Base-by-base conservation (phyloP, 2,888 invertebrate species). In the Dasysyrphus tricinctus region DNA sequence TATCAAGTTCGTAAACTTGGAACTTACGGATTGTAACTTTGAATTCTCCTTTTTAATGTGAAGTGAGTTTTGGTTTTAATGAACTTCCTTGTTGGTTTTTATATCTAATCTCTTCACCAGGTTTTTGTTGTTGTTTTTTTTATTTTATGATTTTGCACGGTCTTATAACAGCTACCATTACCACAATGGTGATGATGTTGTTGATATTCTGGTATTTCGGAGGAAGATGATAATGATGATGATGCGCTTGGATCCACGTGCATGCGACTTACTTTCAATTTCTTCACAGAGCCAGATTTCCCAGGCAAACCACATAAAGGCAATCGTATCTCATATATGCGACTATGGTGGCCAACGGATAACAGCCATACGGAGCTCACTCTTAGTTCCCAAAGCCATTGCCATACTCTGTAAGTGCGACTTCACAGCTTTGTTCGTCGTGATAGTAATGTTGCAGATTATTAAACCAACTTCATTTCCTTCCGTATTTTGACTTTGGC, bases 211-310 rank as follows among this genome's bases (percentile, higher is more conserved):
- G 54, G 39, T 37, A 39, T 39, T 61, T 9, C 32, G 34, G 49
- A 80, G 44, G 65, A 67, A 57, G 77, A 77, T 42, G 76, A 73
- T 80, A 54, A 67, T 56, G 67, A 3, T 54, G 47, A 1, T 47
- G 51, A 69, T 51, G 37, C 39, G 69, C 51, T 69, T 69, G 39
- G 63, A 51, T 29, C 61, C 57, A 67, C 76, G 42, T 72, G 74
- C 76, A 61, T 39, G 77, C 76, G 84, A 73, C 74, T 84, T 80
- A 80, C 84, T 80, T 85, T 85, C 76, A 63, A 77, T 85, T 85
- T 74, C 65, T 37, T 32, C 4, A n/a, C n/a, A 12, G 56, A 54
- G 16, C 11, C 32, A 65, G 11, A 49, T 47, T 34, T 16, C 2
- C 24, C 44, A 49, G 37, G 16, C 8, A 65, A 63, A 32, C 42